Percentiles rank a stretch among this genome's conserved stretches.
These are phyloP conservation scores for Rhineura floridana DNA, from an alignment of 2,113 vertebrate genomes.

Conservation along the genomic window DNA sequence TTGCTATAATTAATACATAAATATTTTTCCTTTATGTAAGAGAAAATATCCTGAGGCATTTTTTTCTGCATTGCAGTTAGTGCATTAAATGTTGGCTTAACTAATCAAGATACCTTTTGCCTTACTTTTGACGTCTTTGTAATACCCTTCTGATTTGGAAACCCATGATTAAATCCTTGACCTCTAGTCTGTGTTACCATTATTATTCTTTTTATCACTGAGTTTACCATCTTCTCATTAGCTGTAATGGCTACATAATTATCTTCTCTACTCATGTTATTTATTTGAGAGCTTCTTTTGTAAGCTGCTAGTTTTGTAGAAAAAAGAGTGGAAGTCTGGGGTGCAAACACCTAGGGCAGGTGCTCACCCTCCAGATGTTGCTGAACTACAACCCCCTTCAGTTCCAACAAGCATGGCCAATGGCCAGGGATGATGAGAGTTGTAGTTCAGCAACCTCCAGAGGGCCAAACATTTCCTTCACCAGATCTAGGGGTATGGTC, in stretches of 20 bases:
- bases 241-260: conserved; percentile 25
- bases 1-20: conserved; percentile 30
- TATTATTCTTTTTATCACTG: neutral
- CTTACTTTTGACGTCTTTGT: neutral
- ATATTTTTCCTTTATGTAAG: conserved; percentile 7
- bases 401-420: too few relatives aligned
- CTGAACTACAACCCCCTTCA: too few relatives aligned
- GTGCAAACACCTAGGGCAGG: neutral
- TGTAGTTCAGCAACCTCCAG: too few relatives aligned
- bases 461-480: too few relatives aligned
- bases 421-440: too few relatives aligned
- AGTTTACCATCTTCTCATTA: conserved; percentile 14
- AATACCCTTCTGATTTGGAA: conserved; percentile 9
- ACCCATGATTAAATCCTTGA: conserved; percentile 22
- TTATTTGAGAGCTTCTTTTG: neutral
- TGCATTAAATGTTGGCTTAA: neutral
- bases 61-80: neutral
- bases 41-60: neutral
- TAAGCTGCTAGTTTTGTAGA: neutral
- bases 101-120: neutral
- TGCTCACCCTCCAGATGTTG: too few relatives aligned
- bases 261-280: neutral
- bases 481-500: neutral
- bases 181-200: conserved; percentile 7
- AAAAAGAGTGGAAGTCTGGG: neutral